Percentiles rank a stretch among this genome's conserved stretches.
Evolutionary conservation across 2,888 invertebrate genomes (phyloP).

Genomic region (Gisinianus flammeolus): DNA sequence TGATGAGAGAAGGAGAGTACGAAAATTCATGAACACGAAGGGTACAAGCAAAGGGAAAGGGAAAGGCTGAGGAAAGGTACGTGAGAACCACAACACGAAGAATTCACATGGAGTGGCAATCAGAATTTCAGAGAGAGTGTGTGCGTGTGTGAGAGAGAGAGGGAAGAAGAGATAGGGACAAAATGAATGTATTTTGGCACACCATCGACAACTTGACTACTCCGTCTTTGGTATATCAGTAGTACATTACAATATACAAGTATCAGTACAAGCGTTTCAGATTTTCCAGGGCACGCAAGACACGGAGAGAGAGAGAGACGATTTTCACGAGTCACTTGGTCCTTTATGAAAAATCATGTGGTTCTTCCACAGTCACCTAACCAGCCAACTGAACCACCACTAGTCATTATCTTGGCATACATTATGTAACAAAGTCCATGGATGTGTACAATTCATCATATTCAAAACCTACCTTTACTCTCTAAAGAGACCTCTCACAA

Average conservation of each 20-base stretch:
- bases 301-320: conserved; percentile 15
- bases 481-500: too few relatives aligned
- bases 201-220: conserved; percentile 31
- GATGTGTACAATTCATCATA: too few relatives aligned
- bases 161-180: neutral
- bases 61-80: neutral
- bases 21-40: neutral
- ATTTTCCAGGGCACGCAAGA: neutral
- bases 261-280: neutral
- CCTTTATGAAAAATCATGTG: conserved; percentile 34
- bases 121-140: too few relatives aligned
- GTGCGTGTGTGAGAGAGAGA: too few relatives aligned
- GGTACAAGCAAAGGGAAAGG: neutral
- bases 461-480: too few relatives aligned
- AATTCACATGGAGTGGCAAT: neutral
- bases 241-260: neutral
- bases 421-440: too few relatives aligned
- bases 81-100: too few relatives aligned
- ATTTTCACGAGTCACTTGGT: conserved; percentile 34
- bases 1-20: neutral
- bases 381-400: neutral
- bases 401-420: too few relatives aligned
- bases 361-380: neutral
- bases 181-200: conserved; percentile 33
- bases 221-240: neutral